Evolutionary conservation across 2,797 vertebrate species (phyloP).

Genomic region (Pygocentrus nattereri): DNA sequence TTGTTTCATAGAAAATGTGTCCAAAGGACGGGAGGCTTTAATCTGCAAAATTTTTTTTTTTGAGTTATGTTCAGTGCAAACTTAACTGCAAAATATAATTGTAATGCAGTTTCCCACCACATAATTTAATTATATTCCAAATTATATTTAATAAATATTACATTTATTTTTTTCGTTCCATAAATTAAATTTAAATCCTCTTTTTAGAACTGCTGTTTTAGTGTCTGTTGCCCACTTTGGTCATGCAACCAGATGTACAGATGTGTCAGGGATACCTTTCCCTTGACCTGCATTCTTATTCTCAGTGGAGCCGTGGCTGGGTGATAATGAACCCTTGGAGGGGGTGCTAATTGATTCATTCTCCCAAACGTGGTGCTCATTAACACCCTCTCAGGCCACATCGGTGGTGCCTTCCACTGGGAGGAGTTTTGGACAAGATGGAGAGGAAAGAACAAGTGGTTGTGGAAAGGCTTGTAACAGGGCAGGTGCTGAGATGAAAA

Average conservation of each 20-base stretch:
- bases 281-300: slow-evolving; percentile 34
- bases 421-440: slow-evolving; percentile 20
- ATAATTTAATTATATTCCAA: too few species aligned
- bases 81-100: background rate
- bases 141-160: background rate
- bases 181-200: background rate
- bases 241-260: background rate
- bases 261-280: slow-evolving; percentile 26
- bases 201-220: background rate
- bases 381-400: slow-evolving; percentile 73
- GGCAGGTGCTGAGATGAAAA: slow-evolving; percentile 61
- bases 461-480: slow-evolving; percentile 64
- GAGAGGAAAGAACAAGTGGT: slow-evolving; percentile 56
- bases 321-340: slow-evolving; percentile 75
- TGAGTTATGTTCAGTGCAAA: too few species aligned
- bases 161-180: background rate
- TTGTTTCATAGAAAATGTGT: too few species aligned
- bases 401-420: slow-evolving; percentile 57
- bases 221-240: background rate
- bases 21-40: too few species aligned
- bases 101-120: background rate
- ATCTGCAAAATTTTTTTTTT: too few species aligned
- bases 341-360: slow-evolving; percentile 79
- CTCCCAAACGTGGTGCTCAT: slow-evolving; percentile 71
- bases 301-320: slow-evolving; percentile 44